These are phyloP conservation scores for Orussus abietinus DNA, from an alignment of 1,140 invertebrate genomes.

Conservation along the genomic window DNA sequence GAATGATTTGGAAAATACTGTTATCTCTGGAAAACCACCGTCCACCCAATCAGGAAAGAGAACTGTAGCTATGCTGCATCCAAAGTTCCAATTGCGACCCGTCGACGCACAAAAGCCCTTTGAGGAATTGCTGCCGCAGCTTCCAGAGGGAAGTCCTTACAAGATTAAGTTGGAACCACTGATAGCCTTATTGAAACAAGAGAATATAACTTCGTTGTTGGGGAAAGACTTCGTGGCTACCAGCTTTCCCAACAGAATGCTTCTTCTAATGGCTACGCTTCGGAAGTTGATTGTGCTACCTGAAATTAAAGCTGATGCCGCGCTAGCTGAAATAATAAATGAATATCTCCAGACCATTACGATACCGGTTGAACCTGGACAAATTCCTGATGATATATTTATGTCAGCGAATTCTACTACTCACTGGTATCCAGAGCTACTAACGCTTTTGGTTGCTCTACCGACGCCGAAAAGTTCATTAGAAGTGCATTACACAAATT, in stretches of 20 bases:
- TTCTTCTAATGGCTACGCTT: constrained; percentile 11
- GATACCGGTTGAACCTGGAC: constrained; percentile 6
- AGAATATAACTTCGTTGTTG: not conserved
- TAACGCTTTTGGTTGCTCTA: constrained; percentile 17
- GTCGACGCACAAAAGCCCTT: too few relatives aligned
- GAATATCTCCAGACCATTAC: constrained; percentile 12
- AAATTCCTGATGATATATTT: constrained; percentile 14
- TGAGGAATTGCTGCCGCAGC: constrained; percentile 7
- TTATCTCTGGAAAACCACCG: too few relatives aligned
- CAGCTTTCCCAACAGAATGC: constrained; percentile 9
- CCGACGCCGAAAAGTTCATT: not conserved
- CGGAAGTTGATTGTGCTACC: not conserved
- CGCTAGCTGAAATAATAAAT: constrained; percentile 6
- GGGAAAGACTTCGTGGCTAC: not conserved
- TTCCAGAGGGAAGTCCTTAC: not conserved
- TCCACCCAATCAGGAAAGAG: too few relatives aligned
- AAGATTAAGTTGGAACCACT: constrained; percentile 5
- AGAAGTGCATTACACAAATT: constrained; percentile 6
- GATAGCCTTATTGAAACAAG: not conserved
- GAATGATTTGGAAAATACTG: too few relatives aligned
- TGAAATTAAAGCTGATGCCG: constrained; percentile 2
- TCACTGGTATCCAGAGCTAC: too few relatives aligned
- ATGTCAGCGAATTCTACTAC: constrained; percentile 6
- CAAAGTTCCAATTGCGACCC: too few relatives aligned
- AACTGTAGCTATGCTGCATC: too few relatives aligned